phyloP scores from a whole-genome alignment of 2,888 invertebrate species.

The Lepetodrilus schrolli region DNA sequence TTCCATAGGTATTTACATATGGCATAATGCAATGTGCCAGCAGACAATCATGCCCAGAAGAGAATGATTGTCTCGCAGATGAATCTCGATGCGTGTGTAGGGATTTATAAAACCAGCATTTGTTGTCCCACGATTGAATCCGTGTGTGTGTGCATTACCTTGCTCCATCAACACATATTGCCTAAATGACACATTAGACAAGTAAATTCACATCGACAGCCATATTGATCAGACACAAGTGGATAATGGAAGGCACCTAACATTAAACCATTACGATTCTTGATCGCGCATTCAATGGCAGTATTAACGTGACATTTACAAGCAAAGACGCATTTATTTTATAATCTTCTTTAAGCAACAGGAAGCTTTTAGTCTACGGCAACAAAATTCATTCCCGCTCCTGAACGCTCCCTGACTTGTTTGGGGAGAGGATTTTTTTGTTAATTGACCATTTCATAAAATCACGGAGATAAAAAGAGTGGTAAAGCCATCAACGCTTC shows the following conservation, averaged over 20 bases:
- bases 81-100: not conserved
- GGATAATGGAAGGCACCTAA: slow-evolving; percentile 17
- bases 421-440: not conserved
- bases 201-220: not conserved
- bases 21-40: not conserved
- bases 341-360: not conserved
- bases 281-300: slow-evolving; percentile 1
- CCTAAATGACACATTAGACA: slow-evolving; percentile 24
- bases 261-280: slow-evolving; percentile 12
- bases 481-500: not conserved
- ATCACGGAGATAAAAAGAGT: not conserved
- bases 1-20: slow-evolving; percentile 1
- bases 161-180: slow-evolving; percentile 11
- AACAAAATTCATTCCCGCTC: not conserved
- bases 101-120: not conserved
- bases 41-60: not conserved
- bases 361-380: slow-evolving; percentile 20
- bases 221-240: slow-evolving; percentile 18
- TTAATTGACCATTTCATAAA: slow-evolving; percentile 15
- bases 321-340: not conserved
- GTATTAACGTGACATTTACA: slow-evolving; percentile 22
- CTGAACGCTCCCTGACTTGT: not conserved
- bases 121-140: slow-evolving; percentile 7
- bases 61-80: not conserved
- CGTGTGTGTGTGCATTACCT: slow-evolving; percentile 20